These are phyloP conservation scores for Catocala sponsa DNA, from an alignment of 2,888 invertebrate species.

Conservation along the genomic window DNA sequence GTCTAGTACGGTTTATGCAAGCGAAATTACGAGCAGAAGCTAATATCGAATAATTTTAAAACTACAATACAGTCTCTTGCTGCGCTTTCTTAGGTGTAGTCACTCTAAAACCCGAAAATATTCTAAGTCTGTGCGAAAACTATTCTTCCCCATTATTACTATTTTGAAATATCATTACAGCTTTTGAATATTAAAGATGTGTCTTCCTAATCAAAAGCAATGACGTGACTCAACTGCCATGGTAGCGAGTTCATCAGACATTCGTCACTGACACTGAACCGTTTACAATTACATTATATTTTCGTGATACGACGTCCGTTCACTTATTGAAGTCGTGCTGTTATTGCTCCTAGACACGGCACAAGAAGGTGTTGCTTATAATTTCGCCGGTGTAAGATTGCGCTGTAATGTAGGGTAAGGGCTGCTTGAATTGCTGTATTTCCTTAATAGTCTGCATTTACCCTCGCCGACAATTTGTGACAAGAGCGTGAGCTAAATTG, in stretches of 20 bases:
- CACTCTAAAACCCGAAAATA: too few species aligned
- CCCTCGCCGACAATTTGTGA: slow-evolving; percentile 87
- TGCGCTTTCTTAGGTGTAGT: too few species aligned
- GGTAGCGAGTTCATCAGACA: slow-evolving; percentile 7
- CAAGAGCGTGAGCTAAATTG: slow-evolving; percentile 86
- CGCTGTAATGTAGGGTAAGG: slow-evolving; percentile 86
- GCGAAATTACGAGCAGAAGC: too few species aligned
- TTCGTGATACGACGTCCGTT: slow-evolving; percentile 61
- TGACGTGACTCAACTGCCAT: too few species aligned
- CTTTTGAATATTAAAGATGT: too few species aligned
- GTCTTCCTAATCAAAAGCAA: too few species aligned
- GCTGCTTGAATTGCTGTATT: slow-evolving; percentile 86
- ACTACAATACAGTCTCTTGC: too few species aligned
- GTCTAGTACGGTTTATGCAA: too few species aligned
- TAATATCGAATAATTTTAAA: too few species aligned
- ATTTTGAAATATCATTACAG: too few species aligned
- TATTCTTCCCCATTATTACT: too few species aligned
- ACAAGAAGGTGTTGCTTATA: slow-evolving; percentile 86
- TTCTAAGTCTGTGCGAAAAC: too few species aligned
- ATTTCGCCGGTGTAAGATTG: slow-evolving; percentile 85
- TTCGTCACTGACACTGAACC: slow-evolving; percentile 23
- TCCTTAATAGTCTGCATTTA: slow-evolving; percentile 88
- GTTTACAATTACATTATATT: slow-evolving; percentile 55
- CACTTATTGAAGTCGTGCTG: slow-evolving; percentile 59
- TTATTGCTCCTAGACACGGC: slow-evolving; percentile 82